Evolutionary conservation across 2,888 invertebrate genomes (phyloP).

Genomic region (Ectemnius lituratus): DNA sequence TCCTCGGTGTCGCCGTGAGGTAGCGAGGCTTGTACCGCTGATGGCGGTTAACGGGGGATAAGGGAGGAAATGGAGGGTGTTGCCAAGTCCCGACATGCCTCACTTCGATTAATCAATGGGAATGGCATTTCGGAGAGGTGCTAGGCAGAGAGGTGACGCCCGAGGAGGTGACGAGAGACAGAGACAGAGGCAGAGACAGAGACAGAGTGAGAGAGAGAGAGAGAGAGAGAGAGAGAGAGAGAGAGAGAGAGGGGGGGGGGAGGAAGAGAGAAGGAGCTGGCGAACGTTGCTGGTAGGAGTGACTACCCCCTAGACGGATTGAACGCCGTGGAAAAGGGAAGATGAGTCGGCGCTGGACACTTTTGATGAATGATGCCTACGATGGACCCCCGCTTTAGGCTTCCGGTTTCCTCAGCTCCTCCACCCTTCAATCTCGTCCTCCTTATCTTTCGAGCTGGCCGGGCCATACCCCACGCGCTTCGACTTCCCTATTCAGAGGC

Average conservation of each 20-base stretch:
- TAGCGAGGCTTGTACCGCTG: conserved; percentile 46
- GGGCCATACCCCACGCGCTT: conserved; percentile 18
- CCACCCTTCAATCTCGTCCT: conserved; percentile 12
- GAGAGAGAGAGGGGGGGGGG: too few relatives aligned
- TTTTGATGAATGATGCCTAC: conserved; percentile 67
- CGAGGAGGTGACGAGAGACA: conserved; percentile 54
- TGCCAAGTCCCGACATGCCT: conserved; percentile 74
- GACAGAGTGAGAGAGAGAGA: neutral
- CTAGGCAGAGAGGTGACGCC: conserved; percentile 60
- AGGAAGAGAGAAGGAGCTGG: conserved; percentile 39
- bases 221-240: conserved; percentile 1
- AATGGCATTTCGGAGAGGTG: conserved; percentile 69
- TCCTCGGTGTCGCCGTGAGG: conserved; percentile 36
- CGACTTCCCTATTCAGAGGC: conserved; percentile 53
- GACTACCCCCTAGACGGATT: conserved; percentile 63
- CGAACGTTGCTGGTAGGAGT: conserved; percentile 56
- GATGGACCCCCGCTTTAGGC: conserved; percentile 53
- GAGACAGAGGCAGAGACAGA: too few relatives aligned
- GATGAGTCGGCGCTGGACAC: conserved; percentile 58
- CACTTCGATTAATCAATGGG: conserved; percentile 75
- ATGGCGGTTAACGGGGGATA: conserved; percentile 59
- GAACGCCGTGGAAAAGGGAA: conserved; percentile 49
- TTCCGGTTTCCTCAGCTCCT: conserved; percentile 53
- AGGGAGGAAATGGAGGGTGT: conserved; percentile 74
- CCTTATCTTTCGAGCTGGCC: conserved; percentile 10